Evolutionary conservation across 2,113 vertebrate genomes (phyloP).

Genomic region (Origma solitaria): DNA sequence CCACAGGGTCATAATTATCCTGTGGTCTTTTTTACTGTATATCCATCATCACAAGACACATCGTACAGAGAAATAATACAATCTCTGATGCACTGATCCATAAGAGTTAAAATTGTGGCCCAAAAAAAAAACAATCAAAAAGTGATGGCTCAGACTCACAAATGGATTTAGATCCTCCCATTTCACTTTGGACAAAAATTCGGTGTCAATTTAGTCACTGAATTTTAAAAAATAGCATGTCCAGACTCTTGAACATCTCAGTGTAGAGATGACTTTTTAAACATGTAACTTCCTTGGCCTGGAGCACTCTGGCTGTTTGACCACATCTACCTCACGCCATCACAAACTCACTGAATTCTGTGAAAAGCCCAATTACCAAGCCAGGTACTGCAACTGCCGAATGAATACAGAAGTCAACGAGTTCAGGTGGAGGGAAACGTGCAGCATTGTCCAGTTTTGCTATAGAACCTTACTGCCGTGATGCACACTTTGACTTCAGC

Average conservation of each 20-base stretch:
- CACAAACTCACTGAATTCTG: not conserved
- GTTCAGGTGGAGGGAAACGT: not conserved
- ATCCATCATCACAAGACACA: not conserved
- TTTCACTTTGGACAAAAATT: not conserved
- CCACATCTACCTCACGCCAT: too few relatives aligned
- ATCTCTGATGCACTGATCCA: not conserved
- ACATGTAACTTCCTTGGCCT: not conserved
- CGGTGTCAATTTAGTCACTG: not conserved
- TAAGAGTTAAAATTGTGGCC: not conserved
- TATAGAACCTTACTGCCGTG: not conserved
- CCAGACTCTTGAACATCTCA: not conserved
- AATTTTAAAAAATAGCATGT: not conserved
- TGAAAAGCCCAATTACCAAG: not conserved
- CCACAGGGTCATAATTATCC: not conserved
- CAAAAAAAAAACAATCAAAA: not conserved
- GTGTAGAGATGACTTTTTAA: not conserved
- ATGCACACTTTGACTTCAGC: not conserved
- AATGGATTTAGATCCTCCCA: not conserved
- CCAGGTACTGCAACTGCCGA: not conserved
- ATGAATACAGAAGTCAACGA: not conserved
- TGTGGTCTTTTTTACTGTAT: not conserved
- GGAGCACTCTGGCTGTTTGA: not conserved
- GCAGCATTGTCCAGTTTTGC: not conserved
- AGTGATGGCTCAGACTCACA: not conserved
- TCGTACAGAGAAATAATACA: not conserved